A percentile compares a stretch with the other conserved stretches of the same genome.
Evolutionary conservation across 2,888 invertebrate species (phyloP).

Genomic region (Chaetoderma sp.): DNA sequence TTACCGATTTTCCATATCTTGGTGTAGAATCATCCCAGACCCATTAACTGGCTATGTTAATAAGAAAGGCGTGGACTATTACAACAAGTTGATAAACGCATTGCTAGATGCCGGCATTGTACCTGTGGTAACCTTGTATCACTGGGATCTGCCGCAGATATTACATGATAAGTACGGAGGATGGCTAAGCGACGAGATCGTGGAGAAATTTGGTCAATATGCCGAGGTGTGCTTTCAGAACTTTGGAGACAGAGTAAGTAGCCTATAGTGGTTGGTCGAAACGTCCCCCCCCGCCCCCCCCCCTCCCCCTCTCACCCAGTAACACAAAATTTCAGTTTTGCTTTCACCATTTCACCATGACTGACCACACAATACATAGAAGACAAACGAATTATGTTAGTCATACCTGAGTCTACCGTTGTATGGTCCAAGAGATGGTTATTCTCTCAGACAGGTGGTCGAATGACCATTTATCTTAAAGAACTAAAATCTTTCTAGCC

Average conservation of each 20-base stretch:
- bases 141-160: constrained; percentile 69
- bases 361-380: too few relatives aligned
- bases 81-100: constrained; percentile 81
- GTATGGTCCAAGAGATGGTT: too few relatives aligned
- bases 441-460: too few relatives aligned
- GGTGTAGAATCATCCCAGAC: constrained; percentile 81
- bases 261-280: too few relatives aligned
- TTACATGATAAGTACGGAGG: constrained; percentile 69
- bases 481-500: too few relatives aligned
- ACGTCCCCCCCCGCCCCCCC: too few relatives aligned
- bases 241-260: constrained; percentile 66
- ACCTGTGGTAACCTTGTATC: constrained; percentile 75
- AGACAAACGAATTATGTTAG: too few relatives aligned
- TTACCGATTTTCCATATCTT: constrained; percentile 74
- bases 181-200: constrained; percentile 53
- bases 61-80: constrained; percentile 80
- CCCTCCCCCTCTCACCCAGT: too few relatives aligned
- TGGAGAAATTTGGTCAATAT: constrained; percentile 67
- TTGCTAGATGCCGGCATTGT: constrained; percentile 74
- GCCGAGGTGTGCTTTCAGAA: constrained; percentile 63
- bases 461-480: too few relatives aligned
- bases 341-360: too few relatives aligned
- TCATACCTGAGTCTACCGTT: too few relatives aligned
- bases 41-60: constrained; percentile 73
- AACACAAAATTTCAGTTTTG: too few relatives aligned